These are phyloP conservation scores for Cataglyphis livida DNA, from an alignment of 2,888 invertebrate species.

Conservation along the genomic window DNA sequence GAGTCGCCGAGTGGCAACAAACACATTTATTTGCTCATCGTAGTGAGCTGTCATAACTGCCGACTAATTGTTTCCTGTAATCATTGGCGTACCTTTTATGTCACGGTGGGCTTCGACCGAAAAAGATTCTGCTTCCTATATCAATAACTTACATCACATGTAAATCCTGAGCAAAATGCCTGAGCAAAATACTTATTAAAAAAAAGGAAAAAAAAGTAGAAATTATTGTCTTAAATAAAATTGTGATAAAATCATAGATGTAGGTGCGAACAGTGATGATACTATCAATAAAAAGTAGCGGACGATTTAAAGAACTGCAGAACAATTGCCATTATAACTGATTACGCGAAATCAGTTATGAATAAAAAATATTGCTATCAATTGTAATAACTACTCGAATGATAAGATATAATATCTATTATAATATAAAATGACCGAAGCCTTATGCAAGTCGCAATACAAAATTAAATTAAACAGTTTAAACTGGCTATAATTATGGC, in stretches of 20 bases:
- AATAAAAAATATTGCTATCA: neutral
- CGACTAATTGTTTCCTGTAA: constrained; percentile 37
- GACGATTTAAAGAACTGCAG: neutral
- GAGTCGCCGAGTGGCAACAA: neutral
- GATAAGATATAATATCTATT: neutral
- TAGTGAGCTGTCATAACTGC: constrained; percentile 5
- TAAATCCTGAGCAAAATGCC: neutral
- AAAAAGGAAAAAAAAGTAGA: neutral
- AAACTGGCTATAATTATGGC: neutral
- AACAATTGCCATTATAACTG: neutral
- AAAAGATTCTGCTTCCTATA: neutral
- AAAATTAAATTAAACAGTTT: neutral
- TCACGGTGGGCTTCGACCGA: neutral
- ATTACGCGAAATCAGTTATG: constrained; percentile 1
- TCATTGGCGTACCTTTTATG: neutral
- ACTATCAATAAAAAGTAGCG: neutral
- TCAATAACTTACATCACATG: neutral
- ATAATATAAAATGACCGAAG: neutral
- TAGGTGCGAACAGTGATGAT: neutral
- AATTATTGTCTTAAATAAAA: neutral
- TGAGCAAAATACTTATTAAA: neutral
- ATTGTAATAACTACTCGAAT: neutral
- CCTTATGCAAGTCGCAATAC: neutral
- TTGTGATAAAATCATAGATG: constrained; percentile 4
- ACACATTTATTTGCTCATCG: constrained; percentile 14